These are phyloP conservation scores for Anthopleura sola DNA, from an alignment of 64 coral and sea anemone species.

Conservation along the genomic window DNA sequence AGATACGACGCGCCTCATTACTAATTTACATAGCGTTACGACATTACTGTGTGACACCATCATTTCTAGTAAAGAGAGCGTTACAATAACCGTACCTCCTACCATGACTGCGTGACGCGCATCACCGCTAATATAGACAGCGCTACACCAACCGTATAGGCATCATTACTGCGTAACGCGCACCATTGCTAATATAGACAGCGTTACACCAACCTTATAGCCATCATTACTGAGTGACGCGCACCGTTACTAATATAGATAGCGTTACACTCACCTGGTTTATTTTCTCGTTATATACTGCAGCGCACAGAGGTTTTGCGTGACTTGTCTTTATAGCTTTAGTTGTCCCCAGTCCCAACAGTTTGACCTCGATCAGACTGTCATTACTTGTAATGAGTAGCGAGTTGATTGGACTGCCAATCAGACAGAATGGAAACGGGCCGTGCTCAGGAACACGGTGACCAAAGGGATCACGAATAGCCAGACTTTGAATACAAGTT, in stretches of 20 bases:
- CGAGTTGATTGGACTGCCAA: slow-evolving; percentile 65
- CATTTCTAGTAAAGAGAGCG: too few relatives aligned
- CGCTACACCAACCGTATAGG: too few relatives aligned
- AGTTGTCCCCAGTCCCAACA: slow-evolving; percentile 42
- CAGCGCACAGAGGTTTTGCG: slow-evolving; percentile 66
- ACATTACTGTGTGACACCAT: too few relatives aligned
- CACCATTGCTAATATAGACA: too few relatives aligned
- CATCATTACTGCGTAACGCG: background rate
- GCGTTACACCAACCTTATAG: too few relatives aligned
- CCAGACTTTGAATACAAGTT: slow-evolving; percentile 73
- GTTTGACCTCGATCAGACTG: slow-evolving; percentile 82
- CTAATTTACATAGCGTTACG: too few relatives aligned
- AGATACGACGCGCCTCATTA: background rate
- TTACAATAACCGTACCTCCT: background rate
- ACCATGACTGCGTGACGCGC: too few relatives aligned
- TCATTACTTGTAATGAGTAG: slow-evolving; percentile 87
- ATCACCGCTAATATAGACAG: too few relatives aligned
- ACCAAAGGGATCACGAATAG: slow-evolving; percentile 75
- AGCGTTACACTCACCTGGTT: slow-evolving; percentile 50
- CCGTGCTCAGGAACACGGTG: slow-evolving; percentile 87
- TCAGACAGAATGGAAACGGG: slow-evolving; percentile 81
- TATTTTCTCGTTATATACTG: slow-evolving; percentile 69
- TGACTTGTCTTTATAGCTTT: slow-evolving; percentile 77
- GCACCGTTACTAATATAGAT: background rate
- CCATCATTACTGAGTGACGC: background rate